Conservation (phyloP, 2,113 vertebrate genomes). For the Pao palembangensis region DNA sequence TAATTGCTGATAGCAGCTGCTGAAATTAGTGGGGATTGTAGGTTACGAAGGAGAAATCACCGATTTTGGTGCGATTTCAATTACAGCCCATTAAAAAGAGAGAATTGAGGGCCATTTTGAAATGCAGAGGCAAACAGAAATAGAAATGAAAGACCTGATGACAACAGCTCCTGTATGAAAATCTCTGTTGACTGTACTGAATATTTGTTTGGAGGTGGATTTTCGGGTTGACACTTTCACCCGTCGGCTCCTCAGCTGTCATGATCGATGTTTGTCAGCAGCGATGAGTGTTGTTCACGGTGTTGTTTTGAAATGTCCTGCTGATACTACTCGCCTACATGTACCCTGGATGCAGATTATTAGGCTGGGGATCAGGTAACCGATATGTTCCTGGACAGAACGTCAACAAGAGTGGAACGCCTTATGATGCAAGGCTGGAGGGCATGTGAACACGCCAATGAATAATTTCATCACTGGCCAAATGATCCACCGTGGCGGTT, state of each 20-base stretch:
- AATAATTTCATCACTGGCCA: constrained; percentile 60
- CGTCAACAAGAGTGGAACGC: constrained; percentile 68
- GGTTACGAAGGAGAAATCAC: too few species aligned
- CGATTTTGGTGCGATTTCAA: too few species aligned
- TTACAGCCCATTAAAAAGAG: too few species aligned
- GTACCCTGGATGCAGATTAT: constrained; percentile 64
- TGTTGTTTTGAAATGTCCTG: constrained; percentile 73
- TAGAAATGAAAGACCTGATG: too few species aligned
- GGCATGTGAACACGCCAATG: constrained; percentile 63
- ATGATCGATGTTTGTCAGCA: constrained; percentile 49
- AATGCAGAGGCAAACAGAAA: constrained; percentile 21
- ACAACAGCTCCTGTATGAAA: too few species aligned
- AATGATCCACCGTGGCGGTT: constrained; percentile 30
- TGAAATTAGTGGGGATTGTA: too few species aligned
- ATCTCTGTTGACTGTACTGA: too few species aligned
- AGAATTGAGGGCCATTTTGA: too few species aligned
- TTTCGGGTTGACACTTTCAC: background rate
- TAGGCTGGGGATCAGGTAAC: constrained; percentile 70
- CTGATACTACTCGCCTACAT: constrained; percentile 48
- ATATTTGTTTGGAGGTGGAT: background rate
- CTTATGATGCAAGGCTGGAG: constrained; percentile 44
- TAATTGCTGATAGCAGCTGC: too few species aligned
- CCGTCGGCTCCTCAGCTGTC: constrained; percentile 1
- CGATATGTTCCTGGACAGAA: constrained; percentile 66
- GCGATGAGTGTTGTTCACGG: constrained; percentile 53